A percentile compares a stretch with the other conserved stretches of the same genome.
Evolutionary conservation across 2,113 vertebrate species (phyloP).

Genomic region (Merops nubicus): DNA sequence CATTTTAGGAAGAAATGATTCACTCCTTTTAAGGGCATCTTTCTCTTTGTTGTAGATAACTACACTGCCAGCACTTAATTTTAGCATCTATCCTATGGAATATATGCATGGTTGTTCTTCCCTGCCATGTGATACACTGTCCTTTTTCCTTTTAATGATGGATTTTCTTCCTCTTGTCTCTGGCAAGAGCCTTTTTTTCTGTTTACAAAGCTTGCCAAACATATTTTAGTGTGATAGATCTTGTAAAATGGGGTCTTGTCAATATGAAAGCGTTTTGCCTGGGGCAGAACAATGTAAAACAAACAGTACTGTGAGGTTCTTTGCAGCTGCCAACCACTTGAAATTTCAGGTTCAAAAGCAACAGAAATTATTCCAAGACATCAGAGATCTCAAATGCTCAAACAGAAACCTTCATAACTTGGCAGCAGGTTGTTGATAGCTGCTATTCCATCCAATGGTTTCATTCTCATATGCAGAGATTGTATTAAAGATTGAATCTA

Average conservation of each 20-base stretch:
- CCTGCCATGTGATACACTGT: neutral
- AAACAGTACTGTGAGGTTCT: neutral
- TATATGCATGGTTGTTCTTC: neutral
- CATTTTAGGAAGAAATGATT: constrained; percentile 16
- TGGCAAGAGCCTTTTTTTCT: neutral
- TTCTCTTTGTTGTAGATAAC: neutral
- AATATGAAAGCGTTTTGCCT: neutral
- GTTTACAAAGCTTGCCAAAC: neutral
- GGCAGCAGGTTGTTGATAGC: neutral
- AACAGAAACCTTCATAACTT: neutral
- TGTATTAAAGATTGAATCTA: neutral
- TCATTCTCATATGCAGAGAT: neutral
- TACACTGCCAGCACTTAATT: neutral
- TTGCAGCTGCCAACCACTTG: neutral
- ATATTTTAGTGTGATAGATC: neutral
- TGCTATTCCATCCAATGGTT: neutral
- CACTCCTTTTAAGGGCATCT: constrained; percentile 38
- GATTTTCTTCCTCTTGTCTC: neutral
- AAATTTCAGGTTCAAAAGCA: neutral
- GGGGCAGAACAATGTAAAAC: neutral
- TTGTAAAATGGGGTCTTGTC: neutral
- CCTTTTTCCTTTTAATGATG: neutral
- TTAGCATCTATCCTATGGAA: neutral
- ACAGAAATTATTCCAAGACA: neutral
- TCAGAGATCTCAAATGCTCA: neutral